Percentiles rank a stretch among this genome's conserved stretches.
These are phyloP conservation scores for Ephestia elutella DNA, from an alignment of 1,140 invertebrate species.

Conservation along the genomic window DNA sequence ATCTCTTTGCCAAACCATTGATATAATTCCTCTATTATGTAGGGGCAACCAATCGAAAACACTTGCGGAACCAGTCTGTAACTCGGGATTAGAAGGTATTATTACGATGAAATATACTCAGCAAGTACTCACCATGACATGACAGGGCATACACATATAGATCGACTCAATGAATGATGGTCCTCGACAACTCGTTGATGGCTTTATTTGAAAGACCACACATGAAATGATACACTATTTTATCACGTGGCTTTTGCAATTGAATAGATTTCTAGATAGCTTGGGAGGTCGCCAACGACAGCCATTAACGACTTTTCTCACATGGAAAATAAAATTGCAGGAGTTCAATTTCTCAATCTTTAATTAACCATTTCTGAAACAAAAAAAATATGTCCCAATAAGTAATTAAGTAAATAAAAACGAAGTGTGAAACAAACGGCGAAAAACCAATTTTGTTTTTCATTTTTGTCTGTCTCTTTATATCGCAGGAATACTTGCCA, in stretches of 20 bases:
- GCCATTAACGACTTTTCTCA: too few relatives aligned
- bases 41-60: background rate
- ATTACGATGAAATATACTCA: background rate
- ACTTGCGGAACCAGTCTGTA: background rate
- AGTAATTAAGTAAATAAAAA: too few relatives aligned
- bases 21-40: background rate
- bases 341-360: too few relatives aligned
- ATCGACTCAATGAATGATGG: conserved; percentile 19
- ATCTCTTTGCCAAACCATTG: background rate
- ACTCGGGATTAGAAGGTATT: background rate
- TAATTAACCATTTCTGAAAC: too few relatives aligned
- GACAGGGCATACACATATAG: background rate
- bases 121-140: background rate
- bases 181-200: conserved; percentile 39
- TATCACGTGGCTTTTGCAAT: background rate
- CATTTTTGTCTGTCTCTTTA: too few relatives aligned
- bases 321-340: too few relatives aligned
- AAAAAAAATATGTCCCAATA: too few relatives aligned
- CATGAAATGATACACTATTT: conserved; percentile 7
- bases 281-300: too few relatives aligned
- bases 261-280: conserved; percentile 6
- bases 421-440: too few relatives aligned
- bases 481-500: too few relatives aligned
- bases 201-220: conserved; percentile 32
- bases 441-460: too few relatives aligned